phyloP scores from a whole-genome alignment of 2,888 invertebrate genomes.

The Pammene fasciana region DNA sequence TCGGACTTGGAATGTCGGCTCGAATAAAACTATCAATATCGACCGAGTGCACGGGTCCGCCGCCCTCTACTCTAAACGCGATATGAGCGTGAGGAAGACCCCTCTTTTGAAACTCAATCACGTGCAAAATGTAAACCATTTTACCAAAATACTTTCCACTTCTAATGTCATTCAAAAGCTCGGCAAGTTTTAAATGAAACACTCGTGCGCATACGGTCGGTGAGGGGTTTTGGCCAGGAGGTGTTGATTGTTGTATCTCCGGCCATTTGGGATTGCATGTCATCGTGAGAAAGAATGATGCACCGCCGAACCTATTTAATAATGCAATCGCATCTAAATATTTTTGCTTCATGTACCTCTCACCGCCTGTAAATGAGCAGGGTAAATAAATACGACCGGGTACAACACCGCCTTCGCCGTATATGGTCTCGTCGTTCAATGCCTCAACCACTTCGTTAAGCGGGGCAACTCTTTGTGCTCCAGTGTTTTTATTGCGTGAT shows the following conservation, averaged over 20 bases:
- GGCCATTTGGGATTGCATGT: slow-evolving; percentile 15
- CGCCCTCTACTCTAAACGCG: slow-evolving; percentile 6
- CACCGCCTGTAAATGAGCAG: slow-evolving; percentile 1
- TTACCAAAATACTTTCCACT: background rate
- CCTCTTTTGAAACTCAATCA: slow-evolving; percentile 6
- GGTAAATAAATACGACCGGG: slow-evolving; percentile 12
- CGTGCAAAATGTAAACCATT: background rate
- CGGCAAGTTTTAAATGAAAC: background rate
- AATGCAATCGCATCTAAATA: slow-evolving; percentile 6
- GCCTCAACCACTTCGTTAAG: background rate
- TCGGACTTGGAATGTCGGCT: slow-evolving; percentile 5
- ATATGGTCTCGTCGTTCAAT: background rate
- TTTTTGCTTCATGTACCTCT: background rate
- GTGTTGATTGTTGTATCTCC: slow-evolving; percentile 16
- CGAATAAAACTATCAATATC: slow-evolving; percentile 13
- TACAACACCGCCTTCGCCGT: slow-evolving; percentile 1
- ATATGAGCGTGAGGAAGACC: slow-evolving; percentile 19
- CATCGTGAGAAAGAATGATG: slow-evolving; percentile 7
- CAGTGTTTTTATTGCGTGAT: background rate
- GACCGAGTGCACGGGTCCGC: slow-evolving; percentile 5
- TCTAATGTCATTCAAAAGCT: background rate
- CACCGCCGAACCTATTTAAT: background rate
- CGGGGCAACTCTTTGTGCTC: background rate
- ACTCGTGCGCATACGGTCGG: background rate
- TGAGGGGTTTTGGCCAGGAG: background rate